Percentiles rank a stretch among this genome's conserved stretches.
These are phyloP conservation scores for Panthera uncia DNA, from an alignment of 2,113 vertebrate genomes.

Conservation along the genomic window DNA sequence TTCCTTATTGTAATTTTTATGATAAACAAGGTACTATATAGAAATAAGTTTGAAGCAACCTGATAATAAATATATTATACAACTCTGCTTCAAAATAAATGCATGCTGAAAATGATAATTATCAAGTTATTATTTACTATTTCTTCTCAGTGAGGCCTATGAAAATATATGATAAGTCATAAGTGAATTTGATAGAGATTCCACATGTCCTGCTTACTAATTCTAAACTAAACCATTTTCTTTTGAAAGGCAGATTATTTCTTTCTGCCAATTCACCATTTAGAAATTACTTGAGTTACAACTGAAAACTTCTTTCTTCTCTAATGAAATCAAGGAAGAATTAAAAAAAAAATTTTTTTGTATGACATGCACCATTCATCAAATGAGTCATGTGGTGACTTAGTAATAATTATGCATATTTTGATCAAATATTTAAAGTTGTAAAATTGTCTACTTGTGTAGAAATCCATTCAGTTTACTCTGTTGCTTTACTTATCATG, in stretches of 20 bases:
- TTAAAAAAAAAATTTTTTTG: not conserved
- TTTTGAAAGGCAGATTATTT: conserved; percentile 45
- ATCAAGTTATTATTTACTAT: not conserved
- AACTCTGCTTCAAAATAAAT: not conserved
- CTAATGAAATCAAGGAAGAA: not conserved
- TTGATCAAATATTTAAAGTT: not conserved
- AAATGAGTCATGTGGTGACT: not conserved
- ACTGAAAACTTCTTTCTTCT: conserved; percentile 16
- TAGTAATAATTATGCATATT: not conserved
- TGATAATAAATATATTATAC: not conserved
- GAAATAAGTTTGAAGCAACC: not conserved
- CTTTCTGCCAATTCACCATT: not conserved
- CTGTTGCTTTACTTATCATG: not conserved
- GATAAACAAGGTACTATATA: not conserved
- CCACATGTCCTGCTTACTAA: not conserved
- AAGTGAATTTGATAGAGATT: not conserved
- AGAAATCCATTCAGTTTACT: not conserved
- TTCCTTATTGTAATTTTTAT: not conserved
- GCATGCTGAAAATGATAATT: not conserved
- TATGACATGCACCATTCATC: not conserved
- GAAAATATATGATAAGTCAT: not conserved
- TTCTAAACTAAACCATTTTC: not conserved
- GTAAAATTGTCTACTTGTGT: not conserved
- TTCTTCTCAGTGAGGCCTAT: not conserved
- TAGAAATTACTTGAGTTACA: conserved; percentile 28